Conservation (phyloP, 2,888 invertebrate genomes). For the Drosophila putrida region DNA sequence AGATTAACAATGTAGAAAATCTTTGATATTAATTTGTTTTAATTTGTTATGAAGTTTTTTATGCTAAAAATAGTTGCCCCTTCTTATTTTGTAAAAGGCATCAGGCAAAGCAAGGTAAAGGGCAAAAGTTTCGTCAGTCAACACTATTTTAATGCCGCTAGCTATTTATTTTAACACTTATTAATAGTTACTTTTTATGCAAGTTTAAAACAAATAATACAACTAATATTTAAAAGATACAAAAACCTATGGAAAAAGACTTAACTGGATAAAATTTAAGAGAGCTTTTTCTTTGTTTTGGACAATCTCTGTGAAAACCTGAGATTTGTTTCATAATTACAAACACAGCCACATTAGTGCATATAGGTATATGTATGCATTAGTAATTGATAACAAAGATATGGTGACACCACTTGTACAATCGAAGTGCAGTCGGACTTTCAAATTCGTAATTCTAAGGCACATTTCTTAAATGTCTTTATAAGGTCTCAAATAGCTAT, state of each 20-base stretch:
- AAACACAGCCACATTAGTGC: constrained; percentile 3
- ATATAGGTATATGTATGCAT: constrained; percentile 3
- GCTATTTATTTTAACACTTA: constrained; percentile 78
- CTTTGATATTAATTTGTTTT: constrained; percentile 77
- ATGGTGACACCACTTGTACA: constrained; percentile 25
- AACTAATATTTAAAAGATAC: constrained; percentile 69
- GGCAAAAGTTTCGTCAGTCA: constrained; percentile 67
- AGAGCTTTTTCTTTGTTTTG: constrained; percentile 50
- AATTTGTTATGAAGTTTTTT: constrained; percentile 77
- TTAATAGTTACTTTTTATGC: constrained; percentile 79
- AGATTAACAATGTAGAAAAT: constrained; percentile 69
- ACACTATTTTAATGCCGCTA: constrained; percentile 79
- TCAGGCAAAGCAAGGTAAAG: constrained; percentile 7
- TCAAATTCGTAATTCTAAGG: constrained; percentile 39
- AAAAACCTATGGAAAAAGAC: constrained; percentile 54
- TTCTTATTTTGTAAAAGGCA: constrained; percentile 7
- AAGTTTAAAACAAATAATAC: constrained; percentile 70
- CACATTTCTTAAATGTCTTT: too few relatives aligned
- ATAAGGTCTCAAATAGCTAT: too few relatives aligned
- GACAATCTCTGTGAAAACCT: constrained; percentile 35
- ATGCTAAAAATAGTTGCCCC: constrained; percentile 59
- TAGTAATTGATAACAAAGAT: constrained; percentile 45
- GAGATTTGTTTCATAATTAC: constrained; percentile 23
- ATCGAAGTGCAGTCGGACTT: constrained; percentile 39
- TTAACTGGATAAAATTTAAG: constrained; percentile 55